phyloP scores from a whole-genome alignment of 2,888 invertebrate genomes.

The Acrobasis consociella region DNA sequence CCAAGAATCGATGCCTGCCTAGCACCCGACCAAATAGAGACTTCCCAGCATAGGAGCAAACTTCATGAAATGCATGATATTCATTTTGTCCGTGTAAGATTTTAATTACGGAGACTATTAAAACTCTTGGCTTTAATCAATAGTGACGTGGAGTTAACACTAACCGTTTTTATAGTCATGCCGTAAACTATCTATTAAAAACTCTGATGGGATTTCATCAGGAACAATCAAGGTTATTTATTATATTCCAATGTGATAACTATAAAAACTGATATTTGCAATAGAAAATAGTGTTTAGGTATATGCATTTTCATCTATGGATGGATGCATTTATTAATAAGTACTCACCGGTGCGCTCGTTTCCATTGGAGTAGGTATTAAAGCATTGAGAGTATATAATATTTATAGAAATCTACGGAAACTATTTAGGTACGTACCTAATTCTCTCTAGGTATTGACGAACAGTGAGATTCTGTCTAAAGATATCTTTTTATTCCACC shows the following conservation, averaged over 20 bases:
- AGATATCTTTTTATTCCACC: too few species aligned
- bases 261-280: background rate
- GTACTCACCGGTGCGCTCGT: too few species aligned
- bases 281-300: too few species aligned
- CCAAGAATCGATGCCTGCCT: slow-evolving; percentile 33
- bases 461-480: too few species aligned
- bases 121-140: slow-evolving; percentile 35
- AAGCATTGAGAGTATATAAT: too few species aligned
- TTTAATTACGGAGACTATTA: slow-evolving; percentile 42
- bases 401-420: too few species aligned
- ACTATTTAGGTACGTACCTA: too few species aligned
- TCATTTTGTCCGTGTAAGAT: slow-evolving; percentile 33
- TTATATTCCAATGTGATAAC: background rate
- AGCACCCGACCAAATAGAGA: slow-evolving; percentile 38
- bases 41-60: slow-evolving; percentile 27
- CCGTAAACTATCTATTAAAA: slow-evolving; percentile 8
- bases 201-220: background rate
- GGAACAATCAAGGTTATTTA: background rate
- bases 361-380: too few species aligned
- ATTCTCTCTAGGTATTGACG: too few species aligned
- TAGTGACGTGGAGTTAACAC: slow-evolving; percentile 34
- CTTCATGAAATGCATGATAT: slow-evolving; percentile 19
- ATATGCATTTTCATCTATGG: too few species aligned
- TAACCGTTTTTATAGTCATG: slow-evolving; percentile 4
- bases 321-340: too few species aligned